Base-by-base conservation (phyloP, 2,797 vertebrate genomes). In the Melanotaenia trifasciata region DNA sequence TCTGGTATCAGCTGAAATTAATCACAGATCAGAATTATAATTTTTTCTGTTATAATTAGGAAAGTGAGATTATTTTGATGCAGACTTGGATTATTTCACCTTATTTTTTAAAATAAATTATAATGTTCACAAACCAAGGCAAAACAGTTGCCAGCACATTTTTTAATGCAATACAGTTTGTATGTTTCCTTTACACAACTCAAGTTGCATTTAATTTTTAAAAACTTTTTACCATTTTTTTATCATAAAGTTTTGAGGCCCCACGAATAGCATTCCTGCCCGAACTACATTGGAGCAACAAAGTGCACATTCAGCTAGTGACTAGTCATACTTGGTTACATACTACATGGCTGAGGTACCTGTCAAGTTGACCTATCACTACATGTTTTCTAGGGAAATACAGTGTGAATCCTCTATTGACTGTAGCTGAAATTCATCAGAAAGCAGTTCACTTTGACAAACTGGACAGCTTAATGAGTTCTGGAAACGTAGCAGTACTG, bases 241-340 rank as follows among this genome's bases (percentile, higher is more conserved):
- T 32, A 50, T 67, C 56, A 66, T 61, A 71, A 47, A 72, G 69
- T 63, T 40, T 58, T 20, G 59, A 74, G 70, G 80, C 71, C 68
- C 63, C 61, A 53, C 85, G 70, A 81, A 80, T 70, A 73, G 58
- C 63, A 78, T 81, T 89, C 79, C 65, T 78, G 54, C 20, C 56
- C 74, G 56, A 43, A 74, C 77, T 58, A 71, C 71, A 80, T 72
- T 65, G 70, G 30, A 72, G 40, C 74, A 83, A 43, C 40, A 58
- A 43, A 60, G 65, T 70, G 38, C 45, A 32, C 76, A 74, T 64
- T 78, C 60, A 66, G 22, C 20, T 57, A 32, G n/a, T 70, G 66
- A 74, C 47, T 73, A 67, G 76, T 60, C 65, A 75, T 79, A 36
- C 50, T 56, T 74, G 1, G 22, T 10, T 53, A 38, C 2, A 40